Percentiles rank a stretch among this genome's conserved stretches.
Evolutionary conservation across 1,140 invertebrate genomes (phyloP).

Genomic region (Agraylea sexmaculata): DNA sequence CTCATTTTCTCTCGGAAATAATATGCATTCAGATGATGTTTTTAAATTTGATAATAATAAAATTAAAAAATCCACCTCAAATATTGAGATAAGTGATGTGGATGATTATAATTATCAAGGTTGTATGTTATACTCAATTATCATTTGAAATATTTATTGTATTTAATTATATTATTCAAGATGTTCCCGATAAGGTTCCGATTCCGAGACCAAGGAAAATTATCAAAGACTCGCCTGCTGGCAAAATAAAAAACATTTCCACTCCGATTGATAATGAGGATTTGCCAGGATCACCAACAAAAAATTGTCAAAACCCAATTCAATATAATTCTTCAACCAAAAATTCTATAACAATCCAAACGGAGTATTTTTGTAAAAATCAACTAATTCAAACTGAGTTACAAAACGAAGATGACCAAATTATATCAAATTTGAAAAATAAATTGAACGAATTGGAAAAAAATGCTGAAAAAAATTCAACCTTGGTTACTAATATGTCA

Average conservation of each 20-base stretch:
- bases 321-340: constrained; percentile 6
- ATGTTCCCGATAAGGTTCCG: constrained; percentile 10
- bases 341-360: constrained; percentile 15
- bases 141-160: constrained; percentile 7
- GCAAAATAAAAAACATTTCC: constrained; percentile 3
- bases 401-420: constrained; percentile 26
- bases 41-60: constrained; percentile 3
- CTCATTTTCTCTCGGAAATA: constrained; percentile 14
- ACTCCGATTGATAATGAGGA: constrained; percentile 6
- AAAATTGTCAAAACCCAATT: constrained; percentile 10
- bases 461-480: constrained; percentile 21
- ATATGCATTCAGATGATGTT: neutral
- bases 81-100: constrained; percentile 14
- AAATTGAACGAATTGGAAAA: constrained; percentile 21
- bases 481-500: too few relatives aligned
- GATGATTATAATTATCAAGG: constrained; percentile 10
- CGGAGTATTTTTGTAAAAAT: constrained; percentile 25
- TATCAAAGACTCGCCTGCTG: constrained; percentile 9
- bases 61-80: constrained; percentile 13
- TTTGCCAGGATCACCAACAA: constrained; percentile 19
- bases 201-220: constrained; percentile 15
- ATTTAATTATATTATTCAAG: constrained; percentile 1
- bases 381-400: constrained; percentile 2
- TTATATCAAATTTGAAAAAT: constrained; percentile 18
- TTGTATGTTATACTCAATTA: constrained; percentile 6